A percentile compares a stretch with the other conserved stretches of the same genome.
These are phyloP conservation scores for Thera obeliscata DNA, from an alignment of 2,888 invertebrate genomes.

Conservation along the genomic window DNA sequence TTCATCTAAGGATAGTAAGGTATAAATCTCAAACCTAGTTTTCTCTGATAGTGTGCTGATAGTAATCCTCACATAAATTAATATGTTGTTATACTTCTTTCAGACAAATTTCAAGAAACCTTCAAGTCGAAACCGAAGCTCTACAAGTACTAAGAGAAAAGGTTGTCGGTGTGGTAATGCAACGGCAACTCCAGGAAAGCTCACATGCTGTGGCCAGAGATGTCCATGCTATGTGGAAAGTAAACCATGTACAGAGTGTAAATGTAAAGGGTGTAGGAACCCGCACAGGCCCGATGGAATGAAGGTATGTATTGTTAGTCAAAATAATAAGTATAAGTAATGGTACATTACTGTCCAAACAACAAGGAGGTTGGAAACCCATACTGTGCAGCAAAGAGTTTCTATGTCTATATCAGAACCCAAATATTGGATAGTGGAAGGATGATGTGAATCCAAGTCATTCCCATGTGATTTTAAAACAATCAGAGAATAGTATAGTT, in stretches of 20 bases:
- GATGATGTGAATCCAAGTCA: no score
- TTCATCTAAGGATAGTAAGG: conserved; percentile 72
- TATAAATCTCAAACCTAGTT: conserved; percentile 28
- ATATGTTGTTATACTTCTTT: conserved; percentile 40
- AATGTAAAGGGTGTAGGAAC: conserved; percentile 96
- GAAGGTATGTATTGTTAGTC: conserved; percentile 81
- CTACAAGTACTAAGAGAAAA: conserved; percentile 84
- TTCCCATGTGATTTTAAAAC: no score
- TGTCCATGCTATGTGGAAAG: conserved; percentile 97
- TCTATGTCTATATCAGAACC: no score
- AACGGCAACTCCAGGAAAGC: conserved; percentile 93
- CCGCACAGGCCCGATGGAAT: conserved; percentile 93
- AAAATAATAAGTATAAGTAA: not conserved
- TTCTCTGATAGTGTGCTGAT: not conserved
- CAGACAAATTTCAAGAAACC: conserved; percentile 80
- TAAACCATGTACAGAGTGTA: conserved; percentile 94
- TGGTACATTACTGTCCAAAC: no score
- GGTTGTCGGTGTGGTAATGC: conserved; percentile 97
- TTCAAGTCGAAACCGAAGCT: conserved; percentile 73
- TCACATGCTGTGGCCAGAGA: conserved; percentile 96
- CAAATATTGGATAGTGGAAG: no score
- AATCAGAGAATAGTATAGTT: no score
- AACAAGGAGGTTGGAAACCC: no score
- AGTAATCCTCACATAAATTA: not conserved
- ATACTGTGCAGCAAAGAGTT: no score